phyloP scores from a whole-genome alignment of 2,797 vertebrate genomes.

The Hozukius guyotensis region DNA sequence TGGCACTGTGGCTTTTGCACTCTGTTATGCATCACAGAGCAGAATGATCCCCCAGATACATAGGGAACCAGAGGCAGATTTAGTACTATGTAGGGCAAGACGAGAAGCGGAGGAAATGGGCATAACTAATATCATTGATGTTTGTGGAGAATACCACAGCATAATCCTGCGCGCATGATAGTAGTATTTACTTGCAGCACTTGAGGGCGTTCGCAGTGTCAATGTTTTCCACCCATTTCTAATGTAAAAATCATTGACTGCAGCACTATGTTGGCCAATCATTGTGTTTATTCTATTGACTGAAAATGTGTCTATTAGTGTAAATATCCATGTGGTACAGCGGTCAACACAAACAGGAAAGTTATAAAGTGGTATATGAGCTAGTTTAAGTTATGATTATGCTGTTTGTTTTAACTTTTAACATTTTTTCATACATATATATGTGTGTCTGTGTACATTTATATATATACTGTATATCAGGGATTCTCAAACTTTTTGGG shows the following conservation, averaged over 20 bases:
- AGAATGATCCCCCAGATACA: conserved; percentile 48
- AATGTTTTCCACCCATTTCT: conserved; percentile 17
- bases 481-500: no score
- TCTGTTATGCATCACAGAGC: conserved; percentile 58
- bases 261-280: background rate
- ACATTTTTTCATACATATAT: background rate
- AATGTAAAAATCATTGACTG: background rate
- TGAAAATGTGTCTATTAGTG: background rate
- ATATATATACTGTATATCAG: no score
- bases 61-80: conserved; percentile 45
- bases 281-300: background rate
- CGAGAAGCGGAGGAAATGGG: conserved; percentile 33
- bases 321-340: background rate
- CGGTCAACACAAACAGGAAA: background rate
- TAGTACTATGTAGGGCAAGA: conserved; percentile 53
- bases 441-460: background rate
- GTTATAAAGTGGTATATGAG: background rate
- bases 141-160: conserved; percentile 44
- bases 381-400: background rate
- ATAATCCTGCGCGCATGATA: conserved; percentile 42
- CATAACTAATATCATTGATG: conserved; percentile 58
- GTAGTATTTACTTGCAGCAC: conserved; percentile 32
- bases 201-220: conserved; percentile 19
- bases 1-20: conserved; percentile 46
- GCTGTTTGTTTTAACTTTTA: background rate